Percentiles rank a stretch among this genome's conserved stretches.
Conservation (phyloP, 2,888 invertebrate genomes). For the Branchipolynoe longqiensis region DNA sequence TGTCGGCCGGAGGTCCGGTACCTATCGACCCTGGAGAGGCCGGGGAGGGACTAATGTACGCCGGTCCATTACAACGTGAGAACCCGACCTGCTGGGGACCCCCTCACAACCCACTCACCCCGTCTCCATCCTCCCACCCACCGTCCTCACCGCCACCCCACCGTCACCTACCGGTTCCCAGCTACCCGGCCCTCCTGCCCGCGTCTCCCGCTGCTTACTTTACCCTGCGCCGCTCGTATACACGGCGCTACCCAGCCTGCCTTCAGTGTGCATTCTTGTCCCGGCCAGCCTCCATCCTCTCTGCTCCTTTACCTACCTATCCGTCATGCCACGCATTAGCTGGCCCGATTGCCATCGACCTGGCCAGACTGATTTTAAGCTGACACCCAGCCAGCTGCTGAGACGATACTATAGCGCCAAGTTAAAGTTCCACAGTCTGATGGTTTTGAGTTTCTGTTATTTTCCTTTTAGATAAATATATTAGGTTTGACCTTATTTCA, state of each 20-base stretch:
- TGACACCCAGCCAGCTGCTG: no score
- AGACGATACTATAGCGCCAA: no score
- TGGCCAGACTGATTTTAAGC: no score
- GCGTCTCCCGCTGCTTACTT: neutral
- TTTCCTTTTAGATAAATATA: no score
- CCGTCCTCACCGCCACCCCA: neutral
- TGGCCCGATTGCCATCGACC: no score
- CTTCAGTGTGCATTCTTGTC: neutral
- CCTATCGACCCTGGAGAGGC: neutral
- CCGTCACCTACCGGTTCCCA: neutral
- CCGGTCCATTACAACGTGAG: constrained; percentile 45
- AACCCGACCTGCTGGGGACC: constrained; percentile 34
- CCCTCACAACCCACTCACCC: neutral
- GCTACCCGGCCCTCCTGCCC: neutral
- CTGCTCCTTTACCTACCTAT: neutral
- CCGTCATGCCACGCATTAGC: no score
- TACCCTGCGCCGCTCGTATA: neutral
- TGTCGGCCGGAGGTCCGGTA: neutral
- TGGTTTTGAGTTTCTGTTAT: no score
- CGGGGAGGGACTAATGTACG: constrained; percentile 4
- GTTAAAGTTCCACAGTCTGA: no score
- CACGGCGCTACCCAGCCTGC: neutral
- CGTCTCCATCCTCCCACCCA: neutral
- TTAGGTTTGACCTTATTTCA: no score
- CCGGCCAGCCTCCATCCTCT: neutral